These are phyloP conservation scores for Nowickia ferox DNA, from an alignment of 2,888 invertebrate genomes.

Conservation along the genomic window DNA sequence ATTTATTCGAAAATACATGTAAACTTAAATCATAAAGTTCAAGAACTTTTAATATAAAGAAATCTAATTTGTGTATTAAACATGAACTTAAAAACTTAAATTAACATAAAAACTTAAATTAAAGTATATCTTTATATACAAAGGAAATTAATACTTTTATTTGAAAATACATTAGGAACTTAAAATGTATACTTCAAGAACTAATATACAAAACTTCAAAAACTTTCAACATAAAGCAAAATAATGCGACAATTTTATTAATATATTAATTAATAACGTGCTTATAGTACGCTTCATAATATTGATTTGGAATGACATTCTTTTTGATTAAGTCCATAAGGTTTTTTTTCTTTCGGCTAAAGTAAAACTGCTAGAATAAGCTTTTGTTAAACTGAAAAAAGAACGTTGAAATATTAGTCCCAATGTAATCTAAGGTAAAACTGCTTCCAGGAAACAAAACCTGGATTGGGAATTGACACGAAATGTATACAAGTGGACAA, in stretches of 20 bases:
- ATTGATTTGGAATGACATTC: slow-evolving; percentile 27
- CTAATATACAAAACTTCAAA: background rate
- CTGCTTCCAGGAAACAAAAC: slow-evolving; percentile 3
- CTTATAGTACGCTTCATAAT: slow-evolving; percentile 41
- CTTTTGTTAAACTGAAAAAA: slow-evolving; percentile 24
- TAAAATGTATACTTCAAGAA: slow-evolving; percentile 25
- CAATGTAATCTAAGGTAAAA: slow-evolving; percentile 11
- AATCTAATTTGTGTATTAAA: too few relatives aligned
- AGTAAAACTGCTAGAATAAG: background rate
- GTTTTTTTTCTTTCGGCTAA: slow-evolving; percentile 26
- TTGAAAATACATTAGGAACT: slow-evolving; percentile 20
- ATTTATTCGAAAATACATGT: too few relatives aligned
- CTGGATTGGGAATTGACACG: too few relatives aligned
- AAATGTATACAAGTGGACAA: too few relatives aligned
- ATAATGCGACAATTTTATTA: slow-evolving; percentile 26
- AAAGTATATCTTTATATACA: background rate
- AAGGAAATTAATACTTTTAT: slow-evolving; percentile 4
- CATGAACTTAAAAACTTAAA: too few relatives aligned
- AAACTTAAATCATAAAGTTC: too few relatives aligned
- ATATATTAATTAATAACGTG: slow-evolving; percentile 37
- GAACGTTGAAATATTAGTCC: background rate
- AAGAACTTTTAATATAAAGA: too few relatives aligned
- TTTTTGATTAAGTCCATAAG: slow-evolving; percentile 25
- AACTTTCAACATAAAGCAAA: slow-evolving; percentile 28
- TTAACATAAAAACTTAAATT: too few relatives aligned